Conservation (phyloP, 1,140 invertebrate genomes). For the Ganaspis sp. region DNA sequence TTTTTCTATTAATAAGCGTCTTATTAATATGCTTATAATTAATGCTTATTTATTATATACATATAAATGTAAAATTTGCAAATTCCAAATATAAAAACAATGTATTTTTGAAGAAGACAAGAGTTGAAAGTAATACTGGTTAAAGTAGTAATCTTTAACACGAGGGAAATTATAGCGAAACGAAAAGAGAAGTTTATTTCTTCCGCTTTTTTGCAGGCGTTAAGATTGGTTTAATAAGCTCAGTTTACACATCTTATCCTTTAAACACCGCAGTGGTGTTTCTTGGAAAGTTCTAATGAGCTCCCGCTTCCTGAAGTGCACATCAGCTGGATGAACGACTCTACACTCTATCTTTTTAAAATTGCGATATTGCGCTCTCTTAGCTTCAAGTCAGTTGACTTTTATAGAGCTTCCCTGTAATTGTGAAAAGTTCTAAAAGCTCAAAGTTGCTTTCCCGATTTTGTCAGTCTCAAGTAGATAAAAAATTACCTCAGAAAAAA, state of each 20-base stretch:
- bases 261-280: not conserved
- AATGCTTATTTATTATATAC: too few species aligned
- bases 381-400: slow-evolving; percentile 18
- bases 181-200: slow-evolving; percentile 16
- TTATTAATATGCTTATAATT: too few species aligned
- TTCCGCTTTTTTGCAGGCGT: not conserved
- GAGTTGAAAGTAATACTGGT: too few species aligned
- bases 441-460: not conserved
- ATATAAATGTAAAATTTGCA: too few species aligned
- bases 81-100: too few species aligned
- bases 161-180: not conserved
- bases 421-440: slow-evolving; percentile 4
- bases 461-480: not conserved
- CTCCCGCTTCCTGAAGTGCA: not conserved
- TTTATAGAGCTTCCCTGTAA: slow-evolving; percentile 15
- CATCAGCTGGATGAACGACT: slow-evolving; percentile 20
- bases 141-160: too few species aligned
- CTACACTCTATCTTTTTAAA: slow-evolving; percentile 17
- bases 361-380: slow-evolving; percentile 15
- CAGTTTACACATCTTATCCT: slow-evolving; percentile 16
- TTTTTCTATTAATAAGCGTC: too few species aligned
- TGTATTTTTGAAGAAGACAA: too few species aligned
- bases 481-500: not conserved
- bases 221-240: slow-evolving; percentile 15
- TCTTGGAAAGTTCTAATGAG: slow-evolving; percentile 20